Evolutionary conservation across 2,113 vertebrate species (phyloP).

Genomic region (Platichthys flesus): DNA sequence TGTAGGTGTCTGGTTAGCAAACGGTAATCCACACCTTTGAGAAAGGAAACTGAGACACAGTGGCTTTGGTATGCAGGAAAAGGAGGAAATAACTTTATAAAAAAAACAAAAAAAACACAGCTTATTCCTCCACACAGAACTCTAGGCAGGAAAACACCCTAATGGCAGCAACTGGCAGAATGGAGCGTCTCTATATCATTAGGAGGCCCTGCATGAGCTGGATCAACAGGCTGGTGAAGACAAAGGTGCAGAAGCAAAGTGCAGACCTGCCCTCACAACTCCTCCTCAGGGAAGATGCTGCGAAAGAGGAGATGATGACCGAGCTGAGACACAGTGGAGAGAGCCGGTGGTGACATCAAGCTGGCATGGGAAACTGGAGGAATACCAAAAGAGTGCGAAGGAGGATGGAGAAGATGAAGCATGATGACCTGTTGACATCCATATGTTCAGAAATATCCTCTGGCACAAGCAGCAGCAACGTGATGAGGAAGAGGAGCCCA

Average conservation of each 20-base stretch:
- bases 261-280: too few relatives aligned
- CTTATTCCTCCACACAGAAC: slow-evolving; percentile 12
- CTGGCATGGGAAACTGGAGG: neutral
- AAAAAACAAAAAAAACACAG: too few relatives aligned
- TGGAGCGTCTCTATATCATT: neutral
- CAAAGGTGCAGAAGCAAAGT: slow-evolving; percentile 16
- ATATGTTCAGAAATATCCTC: too few relatives aligned
- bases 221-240: slow-evolving; percentile 36
- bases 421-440: too few relatives aligned
- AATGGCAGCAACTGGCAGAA: neutral
- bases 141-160: neutral
- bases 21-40: too few relatives aligned
- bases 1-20: too few relatives aligned
- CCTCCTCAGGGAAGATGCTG: neutral
- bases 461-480: too few relatives aligned
- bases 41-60: too few relatives aligned
- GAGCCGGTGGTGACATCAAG: neutral
- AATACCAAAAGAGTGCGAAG: neutral
- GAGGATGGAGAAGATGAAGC: too few relatives aligned
- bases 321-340: neutral
- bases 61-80: neutral
- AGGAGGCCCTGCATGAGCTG: slow-evolving; percentile 4
- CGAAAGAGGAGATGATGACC: neutral
- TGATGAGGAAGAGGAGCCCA: too few relatives aligned
- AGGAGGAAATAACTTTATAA: neutral